phyloP scores from a whole-genome alignment of 1,140 invertebrate genomes.

The Mamestra configurata region DNA sequence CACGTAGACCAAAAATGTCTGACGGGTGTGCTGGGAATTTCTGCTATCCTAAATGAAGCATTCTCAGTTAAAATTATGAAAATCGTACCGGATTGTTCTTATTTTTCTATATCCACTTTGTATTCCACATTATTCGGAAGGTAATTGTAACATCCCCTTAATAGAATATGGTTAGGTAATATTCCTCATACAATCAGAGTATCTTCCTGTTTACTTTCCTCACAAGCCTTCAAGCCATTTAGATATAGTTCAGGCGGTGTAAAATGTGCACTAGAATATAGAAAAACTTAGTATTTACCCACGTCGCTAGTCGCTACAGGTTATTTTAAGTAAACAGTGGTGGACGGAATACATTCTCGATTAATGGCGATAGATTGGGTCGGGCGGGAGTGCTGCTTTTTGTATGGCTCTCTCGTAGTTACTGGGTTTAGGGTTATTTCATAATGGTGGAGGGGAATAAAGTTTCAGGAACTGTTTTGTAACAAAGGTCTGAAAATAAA shows the following conservation, averaged over 20 bases:
- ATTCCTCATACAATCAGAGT: background rate
- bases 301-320: conserved; percentile 11
- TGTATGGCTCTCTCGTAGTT: conserved; percentile 47
- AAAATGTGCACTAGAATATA: background rate
- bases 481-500: no score
- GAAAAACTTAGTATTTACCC: conserved; percentile 40
- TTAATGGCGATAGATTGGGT: conserved; percentile 70
- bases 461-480: background rate
- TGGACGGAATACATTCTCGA: conserved; percentile 61
- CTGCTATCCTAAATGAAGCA: no score
- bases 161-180: no score
- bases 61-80: no score
- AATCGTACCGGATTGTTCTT: no score
- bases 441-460: conserved; percentile 9
- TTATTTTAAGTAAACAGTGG: conserved; percentile 59
- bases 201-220: conserved; percentile 36
- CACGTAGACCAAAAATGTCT: conserved; percentile 8
- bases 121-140: no score
- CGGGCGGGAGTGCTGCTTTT: conserved; percentile 53
- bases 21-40: background rate
- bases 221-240: conserved; percentile 42
- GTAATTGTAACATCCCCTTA: no score
- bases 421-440: conserved; percentile 19
- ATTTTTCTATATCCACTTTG: no score
- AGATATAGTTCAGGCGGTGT: conserved; percentile 26